Percentiles rank a stretch among this genome's conserved stretches.
These are phyloP conservation scores for Euzetes globulus DNA, from an alignment of 2,888 invertebrate species.

Conservation along the genomic window DNA sequence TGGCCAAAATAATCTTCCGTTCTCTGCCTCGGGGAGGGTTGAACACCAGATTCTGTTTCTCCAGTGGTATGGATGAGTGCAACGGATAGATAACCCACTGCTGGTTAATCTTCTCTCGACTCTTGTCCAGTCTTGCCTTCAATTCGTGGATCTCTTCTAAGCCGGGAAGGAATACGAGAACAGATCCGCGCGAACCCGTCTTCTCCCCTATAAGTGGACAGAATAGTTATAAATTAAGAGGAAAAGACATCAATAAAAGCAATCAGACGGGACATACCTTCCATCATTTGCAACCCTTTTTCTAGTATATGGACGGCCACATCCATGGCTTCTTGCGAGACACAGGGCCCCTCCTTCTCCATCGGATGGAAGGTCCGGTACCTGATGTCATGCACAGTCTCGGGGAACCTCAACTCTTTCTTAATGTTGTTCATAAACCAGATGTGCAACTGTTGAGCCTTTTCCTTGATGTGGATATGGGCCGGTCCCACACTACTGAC, in stretches of 20 bases:
- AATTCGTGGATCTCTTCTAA: conserved; percentile 60
- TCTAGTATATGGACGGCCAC: background rate
- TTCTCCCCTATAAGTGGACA: background rate
- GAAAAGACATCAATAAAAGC: background rate
- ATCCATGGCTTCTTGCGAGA: background rate
- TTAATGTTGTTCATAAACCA: background rate
- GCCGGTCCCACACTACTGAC: background rate
- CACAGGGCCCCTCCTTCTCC: background rate
- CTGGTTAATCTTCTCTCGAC: conserved; percentile 29
- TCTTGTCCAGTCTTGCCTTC: conserved; percentile 39
- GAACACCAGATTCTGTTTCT: conserved; percentile 64
- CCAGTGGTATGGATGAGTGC: conserved; percentile 65
- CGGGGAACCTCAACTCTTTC: no score
- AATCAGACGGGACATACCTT: background rate
- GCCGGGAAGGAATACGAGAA: conserved; percentile 79
- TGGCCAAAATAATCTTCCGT: conserved; percentile 77
- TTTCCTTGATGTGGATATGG: conserved; percentile 21
- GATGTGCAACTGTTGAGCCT: background rate
- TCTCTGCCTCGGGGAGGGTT: conserved; percentile 55
- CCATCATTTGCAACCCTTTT: background rate
- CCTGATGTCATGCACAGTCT: background rate
- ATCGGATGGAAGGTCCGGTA: background rate
- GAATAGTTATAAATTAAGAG: background rate
- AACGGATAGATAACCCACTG: conserved; percentile 47
- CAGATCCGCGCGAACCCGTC: conserved; percentile 54